These are phyloP conservation scores for Ascaphus truei DNA, from an alignment of 2,113 vertebrate genomes.

Conservation along the genomic window DNA sequence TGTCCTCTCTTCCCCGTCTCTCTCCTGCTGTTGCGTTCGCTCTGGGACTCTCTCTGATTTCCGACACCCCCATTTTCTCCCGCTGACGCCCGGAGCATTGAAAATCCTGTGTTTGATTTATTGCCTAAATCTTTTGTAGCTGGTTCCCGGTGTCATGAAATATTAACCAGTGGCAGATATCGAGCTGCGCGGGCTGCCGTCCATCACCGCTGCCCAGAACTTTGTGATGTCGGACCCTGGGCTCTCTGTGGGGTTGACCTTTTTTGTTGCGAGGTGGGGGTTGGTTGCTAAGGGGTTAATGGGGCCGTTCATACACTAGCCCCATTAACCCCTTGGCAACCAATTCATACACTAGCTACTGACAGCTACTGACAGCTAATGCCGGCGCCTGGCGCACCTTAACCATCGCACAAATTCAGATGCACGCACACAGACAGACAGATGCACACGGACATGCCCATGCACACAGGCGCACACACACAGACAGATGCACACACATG, in stretches of 20 bases:
- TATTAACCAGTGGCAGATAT: neutral
- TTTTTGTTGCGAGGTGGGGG: neutral
- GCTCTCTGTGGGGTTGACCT: neutral
- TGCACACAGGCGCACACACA: no score
- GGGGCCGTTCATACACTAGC: no score
- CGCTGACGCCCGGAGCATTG: neutral
- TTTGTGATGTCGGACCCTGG: neutral
- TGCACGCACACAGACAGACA: no score
- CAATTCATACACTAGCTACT: no score
- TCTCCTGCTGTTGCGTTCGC: neutral
- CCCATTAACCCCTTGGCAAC: no score
- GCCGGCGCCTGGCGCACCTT: no score
- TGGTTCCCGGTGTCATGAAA: neutral
- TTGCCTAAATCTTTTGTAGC: neutral
- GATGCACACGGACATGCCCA: no score
- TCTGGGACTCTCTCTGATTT: neutral
- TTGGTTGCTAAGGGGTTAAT: no score
- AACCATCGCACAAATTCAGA: no score
- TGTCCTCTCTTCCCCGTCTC: neutral
- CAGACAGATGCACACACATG: no score
- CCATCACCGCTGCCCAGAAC: neutral
- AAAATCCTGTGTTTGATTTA: neutral
- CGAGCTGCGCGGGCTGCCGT: neutral
- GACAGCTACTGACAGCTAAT: no score
- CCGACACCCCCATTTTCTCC: neutral